Base-by-base conservation (phyloP, 2,113 vertebrate species). In the Coreoperca whiteheadi region DNA sequence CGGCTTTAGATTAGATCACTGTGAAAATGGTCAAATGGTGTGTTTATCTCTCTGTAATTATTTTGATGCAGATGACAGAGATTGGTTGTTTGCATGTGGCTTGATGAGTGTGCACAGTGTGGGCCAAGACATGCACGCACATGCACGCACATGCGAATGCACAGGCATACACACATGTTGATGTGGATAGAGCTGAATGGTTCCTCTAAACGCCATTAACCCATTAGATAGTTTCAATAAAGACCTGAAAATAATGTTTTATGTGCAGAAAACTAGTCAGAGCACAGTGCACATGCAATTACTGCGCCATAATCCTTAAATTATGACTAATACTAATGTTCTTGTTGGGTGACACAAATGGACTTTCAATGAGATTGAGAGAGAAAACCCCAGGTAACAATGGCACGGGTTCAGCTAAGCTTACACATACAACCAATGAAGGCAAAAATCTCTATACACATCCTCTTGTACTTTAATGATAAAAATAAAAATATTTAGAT, bases 341-440 rank as follows among this genome's bases (percentile, higher is more conserved):
- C 72, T 61, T 88, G 65, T 82, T 74, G 75, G 77, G 79, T 74
- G 82, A 91, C 84, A 89, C 90, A 95, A 96, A 96, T 96, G 94
- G 95, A 95, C 91, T 96, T 94, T 96, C 92, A 95, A 95, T 95
- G 90, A 95, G 93, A 82, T 16, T 66, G 70, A 85, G 85, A 93
- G 80, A 78, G 54, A 83, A 82, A 83, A 83, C 74, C 53, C n/a
- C 43, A 53, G 57, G 61, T 75, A 85, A 88, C 85, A 75, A 87
- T 37, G 57, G 63, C 63, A 66, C 21, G 67, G 61, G 73, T 32
- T 74, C 69, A 81, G 74, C 54, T 37, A 30, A 81, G 69, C 67
- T 66, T 46, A 77, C 18, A 50, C 23, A 66, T 56, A 61, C 74
- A 63, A 83, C 54, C 10, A 59, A 85, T 71, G 53, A 57, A 66